Evolutionary conservation across 2,113 vertebrate species (phyloP).

Genomic region (Sinocyclocheilus grahami): DNA sequence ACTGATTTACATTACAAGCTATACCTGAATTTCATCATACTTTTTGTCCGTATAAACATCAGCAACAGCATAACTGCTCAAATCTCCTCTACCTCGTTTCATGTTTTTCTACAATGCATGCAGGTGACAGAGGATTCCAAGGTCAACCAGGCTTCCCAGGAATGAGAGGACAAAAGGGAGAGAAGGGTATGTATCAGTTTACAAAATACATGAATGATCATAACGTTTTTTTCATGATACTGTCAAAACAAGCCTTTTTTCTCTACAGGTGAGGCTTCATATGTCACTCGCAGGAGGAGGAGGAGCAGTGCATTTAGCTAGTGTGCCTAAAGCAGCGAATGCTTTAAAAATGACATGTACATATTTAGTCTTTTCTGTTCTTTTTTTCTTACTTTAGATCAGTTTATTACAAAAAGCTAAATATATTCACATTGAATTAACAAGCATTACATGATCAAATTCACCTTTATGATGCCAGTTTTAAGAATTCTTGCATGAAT

Average conservation of each 20-base stretch:
- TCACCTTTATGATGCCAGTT: neutral
- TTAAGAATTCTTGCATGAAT: neutral
- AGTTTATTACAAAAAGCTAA: neutral
- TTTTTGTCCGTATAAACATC: neutral
- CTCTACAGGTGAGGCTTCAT: conserved; percentile 73
- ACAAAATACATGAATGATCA: neutral
- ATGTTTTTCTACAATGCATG: neutral
- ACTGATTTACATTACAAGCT: neutral
- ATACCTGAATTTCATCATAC: neutral
- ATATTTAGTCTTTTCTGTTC: conserved; percentile 1
- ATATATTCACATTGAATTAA: neutral
- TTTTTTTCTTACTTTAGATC: neutral
- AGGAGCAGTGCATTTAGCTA: conserved; percentile 64
- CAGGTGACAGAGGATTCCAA: conserved; percentile 73
- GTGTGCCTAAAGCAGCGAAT: neutral
- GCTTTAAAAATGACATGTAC: neutral
- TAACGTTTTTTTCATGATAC: neutral
- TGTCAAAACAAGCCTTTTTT: neutral
- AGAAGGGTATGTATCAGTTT: conserved; percentile 57
- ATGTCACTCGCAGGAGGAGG: conserved; percentile 72
- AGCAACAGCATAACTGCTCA: neutral
- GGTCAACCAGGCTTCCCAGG: conserved; percentile 71
- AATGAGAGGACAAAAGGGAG: conserved; percentile 82
- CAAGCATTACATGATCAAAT: neutral
- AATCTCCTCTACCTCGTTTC: neutral